Conservation (phyloP, 1,140 invertebrate species). For the Chionoecetes opilio region DNA sequence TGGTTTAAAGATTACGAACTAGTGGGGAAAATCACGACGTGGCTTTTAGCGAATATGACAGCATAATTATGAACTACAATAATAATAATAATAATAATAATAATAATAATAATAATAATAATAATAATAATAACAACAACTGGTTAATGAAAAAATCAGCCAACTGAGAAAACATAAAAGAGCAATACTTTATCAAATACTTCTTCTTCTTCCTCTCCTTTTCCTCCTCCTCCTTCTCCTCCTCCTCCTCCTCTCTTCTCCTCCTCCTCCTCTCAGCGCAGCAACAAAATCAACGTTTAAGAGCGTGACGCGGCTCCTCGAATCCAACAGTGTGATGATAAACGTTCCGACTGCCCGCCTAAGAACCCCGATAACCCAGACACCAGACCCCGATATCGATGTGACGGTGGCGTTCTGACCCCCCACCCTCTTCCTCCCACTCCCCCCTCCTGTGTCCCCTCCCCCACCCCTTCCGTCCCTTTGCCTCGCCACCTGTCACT, state of each 20-base stretch:
- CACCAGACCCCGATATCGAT: neutral
- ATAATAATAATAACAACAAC: too few relatives aligned
- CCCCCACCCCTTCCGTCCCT: neutral
- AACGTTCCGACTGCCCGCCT: slow-evolving; percentile 40
- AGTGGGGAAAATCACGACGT: too few relatives aligned
- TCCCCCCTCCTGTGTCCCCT: neutral
- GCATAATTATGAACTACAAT: too few relatives aligned
- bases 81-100: too few relatives aligned
- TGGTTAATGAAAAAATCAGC: too few relatives aligned
- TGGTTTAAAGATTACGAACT: too few relatives aligned
- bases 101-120: too few relatives aligned
- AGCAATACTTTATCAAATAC: neutral
- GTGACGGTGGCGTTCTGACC: neutral
- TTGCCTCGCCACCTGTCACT: neutral
- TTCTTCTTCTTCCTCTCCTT: neutral
- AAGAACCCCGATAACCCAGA: neutral
- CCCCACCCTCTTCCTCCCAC: neutral
- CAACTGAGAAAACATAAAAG: too few relatives aligned
- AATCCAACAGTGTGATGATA: slow-evolving; percentile 34
- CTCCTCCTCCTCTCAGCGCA: neutral
- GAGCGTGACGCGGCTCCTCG: too few relatives aligned
- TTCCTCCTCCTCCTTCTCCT: neutral
- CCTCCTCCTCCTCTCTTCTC: neutral
- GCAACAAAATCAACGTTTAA: neutral
- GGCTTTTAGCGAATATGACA: too few relatives aligned